Percentiles rank a stretch among this genome's conserved stretches.
Conservation (phyloP, 2,113 vertebrate genomes). For the Notothenia coriiceps region DNA sequence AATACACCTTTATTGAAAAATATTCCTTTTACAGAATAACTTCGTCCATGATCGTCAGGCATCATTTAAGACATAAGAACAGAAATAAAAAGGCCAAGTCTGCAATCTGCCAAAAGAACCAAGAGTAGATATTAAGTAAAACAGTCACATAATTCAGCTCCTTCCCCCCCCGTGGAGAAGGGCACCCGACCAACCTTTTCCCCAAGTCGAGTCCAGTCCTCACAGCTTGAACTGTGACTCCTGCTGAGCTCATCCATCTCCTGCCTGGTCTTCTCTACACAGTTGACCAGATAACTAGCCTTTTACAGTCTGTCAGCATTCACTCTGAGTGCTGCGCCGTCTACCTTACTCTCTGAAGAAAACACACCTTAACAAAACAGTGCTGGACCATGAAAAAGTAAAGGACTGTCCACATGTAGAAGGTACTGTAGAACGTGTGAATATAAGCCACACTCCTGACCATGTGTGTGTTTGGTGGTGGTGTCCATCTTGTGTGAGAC, state of each 20-base stretch:
- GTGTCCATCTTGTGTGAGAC: constrained; percentile 64
- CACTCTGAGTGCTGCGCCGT: not conserved
- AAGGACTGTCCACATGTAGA: not conserved
- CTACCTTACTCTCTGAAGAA: not conserved
- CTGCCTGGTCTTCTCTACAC: constrained; percentile 6
- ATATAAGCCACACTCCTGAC: not conserved
- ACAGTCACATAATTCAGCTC: constrained; percentile 20
- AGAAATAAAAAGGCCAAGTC: constrained; percentile 7
- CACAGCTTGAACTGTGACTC: constrained; percentile 25
- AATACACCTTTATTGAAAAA: constrained; percentile 39
- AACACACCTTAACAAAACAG: constrained; percentile 12
- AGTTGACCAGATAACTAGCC: constrained; percentile 25
- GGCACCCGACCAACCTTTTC: constrained; percentile 15
- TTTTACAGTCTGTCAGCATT: constrained; percentile 7
- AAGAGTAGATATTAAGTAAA: constrained; percentile 5
- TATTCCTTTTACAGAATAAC: not conserved
- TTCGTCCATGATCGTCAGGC: not conserved
- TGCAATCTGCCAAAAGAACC: not conserved
- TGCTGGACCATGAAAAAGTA: not conserved
- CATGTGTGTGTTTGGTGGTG: constrained; percentile 17
- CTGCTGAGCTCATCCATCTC: constrained; percentile 43
- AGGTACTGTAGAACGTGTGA: not conserved
- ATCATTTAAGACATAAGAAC: not conserved
- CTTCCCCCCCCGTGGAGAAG: constrained; percentile 12
- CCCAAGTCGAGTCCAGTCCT: constrained; percentile 21